Evolutionary conservation across 2,113 vertebrate genomes (phyloP).

Genomic region (Dicaeum eximium): DNA sequence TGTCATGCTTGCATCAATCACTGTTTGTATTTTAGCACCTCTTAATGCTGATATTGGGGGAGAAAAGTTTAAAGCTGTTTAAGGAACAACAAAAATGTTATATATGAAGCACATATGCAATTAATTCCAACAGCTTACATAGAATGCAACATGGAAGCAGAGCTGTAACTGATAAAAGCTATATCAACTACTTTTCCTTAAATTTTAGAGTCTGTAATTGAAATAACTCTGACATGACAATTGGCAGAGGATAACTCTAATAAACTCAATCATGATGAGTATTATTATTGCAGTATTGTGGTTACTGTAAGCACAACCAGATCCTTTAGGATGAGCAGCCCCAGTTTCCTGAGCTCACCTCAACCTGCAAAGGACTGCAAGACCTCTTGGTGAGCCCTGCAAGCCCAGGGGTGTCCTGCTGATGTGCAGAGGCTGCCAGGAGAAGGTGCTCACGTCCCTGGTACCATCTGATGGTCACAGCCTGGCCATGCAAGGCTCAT

Average conservation of each 20-base stretch:
- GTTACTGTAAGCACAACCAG: not conserved
- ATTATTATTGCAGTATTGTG: accelerated
- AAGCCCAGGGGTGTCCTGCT: not conserved
- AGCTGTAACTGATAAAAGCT: not conserved
- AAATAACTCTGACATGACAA: not conserved
- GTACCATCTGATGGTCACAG: not conserved
- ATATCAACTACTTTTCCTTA: not conserved
- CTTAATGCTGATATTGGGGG: not conserved
- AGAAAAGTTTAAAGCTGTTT: not conserved
- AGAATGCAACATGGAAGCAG: not conserved
- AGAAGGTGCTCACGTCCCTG: not conserved
- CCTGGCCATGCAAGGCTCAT: not conserved
- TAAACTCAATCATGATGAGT: not conserved
- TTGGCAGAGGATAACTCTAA: not conserved
- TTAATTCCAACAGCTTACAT: not conserved
- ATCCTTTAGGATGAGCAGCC: not conserved
- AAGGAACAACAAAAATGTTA: not conserved
- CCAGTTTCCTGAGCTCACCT: not conserved
- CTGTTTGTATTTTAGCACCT: not conserved
- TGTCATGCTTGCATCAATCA: not conserved
- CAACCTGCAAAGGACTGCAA: not conserved
- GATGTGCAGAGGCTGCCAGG: not conserved
- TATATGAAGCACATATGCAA: not conserved
- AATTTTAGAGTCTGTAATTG: not conserved
- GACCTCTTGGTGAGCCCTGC: not conserved